phyloP scores from a whole-genome alignment of 2,113 vertebrate species.

The Nicator chloris region DNA sequence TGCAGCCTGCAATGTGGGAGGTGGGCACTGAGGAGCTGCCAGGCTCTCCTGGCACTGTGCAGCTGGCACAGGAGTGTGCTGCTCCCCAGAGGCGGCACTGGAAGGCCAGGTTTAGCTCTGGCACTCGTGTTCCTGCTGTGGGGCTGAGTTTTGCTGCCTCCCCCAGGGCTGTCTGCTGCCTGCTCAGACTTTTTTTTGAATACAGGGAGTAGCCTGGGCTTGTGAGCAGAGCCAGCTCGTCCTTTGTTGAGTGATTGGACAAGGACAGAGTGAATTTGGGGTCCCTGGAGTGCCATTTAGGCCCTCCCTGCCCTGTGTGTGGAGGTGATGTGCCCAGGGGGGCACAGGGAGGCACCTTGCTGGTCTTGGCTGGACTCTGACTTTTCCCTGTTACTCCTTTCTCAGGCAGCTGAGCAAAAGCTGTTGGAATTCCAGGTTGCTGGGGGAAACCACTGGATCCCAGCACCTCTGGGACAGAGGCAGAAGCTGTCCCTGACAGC shows the following conservation, averaged over 20 bases:
- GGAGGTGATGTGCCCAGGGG: background rate
- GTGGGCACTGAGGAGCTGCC: background rate
- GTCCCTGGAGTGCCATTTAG: background rate
- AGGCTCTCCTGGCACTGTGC: background rate
- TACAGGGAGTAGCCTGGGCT: background rate
- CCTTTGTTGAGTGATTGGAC: background rate
- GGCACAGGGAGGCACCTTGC: background rate
- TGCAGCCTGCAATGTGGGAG: background rate
- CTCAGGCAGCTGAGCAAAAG: background rate
- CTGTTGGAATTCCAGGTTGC: background rate
- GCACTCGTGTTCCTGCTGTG: background rate
- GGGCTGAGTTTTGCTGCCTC: background rate
- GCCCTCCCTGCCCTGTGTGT: background rate
- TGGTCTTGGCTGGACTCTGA: accelerated
- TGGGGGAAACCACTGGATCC: background rate
- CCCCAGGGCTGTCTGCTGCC: background rate
- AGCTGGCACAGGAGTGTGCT: background rate
- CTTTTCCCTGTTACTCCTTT: background rate
- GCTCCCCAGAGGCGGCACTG: background rate
- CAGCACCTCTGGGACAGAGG: background rate
- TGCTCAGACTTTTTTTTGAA: background rate
- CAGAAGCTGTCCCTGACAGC: background rate
- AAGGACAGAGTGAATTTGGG: background rate
- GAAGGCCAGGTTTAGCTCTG: background rate
- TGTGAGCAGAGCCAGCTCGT: background rate